Base-by-base conservation (phyloP, 1,140 invertebrate species). In the Rhopalosiphum padi region DNA sequence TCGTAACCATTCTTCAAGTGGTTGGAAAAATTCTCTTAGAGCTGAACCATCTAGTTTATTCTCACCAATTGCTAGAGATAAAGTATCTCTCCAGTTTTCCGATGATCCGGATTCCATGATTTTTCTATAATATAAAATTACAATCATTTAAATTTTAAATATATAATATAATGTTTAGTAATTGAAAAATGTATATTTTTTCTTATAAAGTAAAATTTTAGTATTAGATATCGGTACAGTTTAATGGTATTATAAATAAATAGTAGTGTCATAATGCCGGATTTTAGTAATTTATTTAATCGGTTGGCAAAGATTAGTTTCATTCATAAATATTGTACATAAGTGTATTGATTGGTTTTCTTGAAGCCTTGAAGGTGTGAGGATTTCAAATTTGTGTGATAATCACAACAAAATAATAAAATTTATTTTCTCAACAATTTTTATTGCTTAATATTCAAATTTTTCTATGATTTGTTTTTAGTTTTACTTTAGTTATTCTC, bases 1-100 rank as follows among this genome's bases (percentile, higher is more conserved):
- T 77, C 97, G 96, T 90, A 99, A 96, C 98, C 98, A 99, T 43
- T 98, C 97, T 94, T 98, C 97, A 11, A 99, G 96, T 0, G 99
- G 99, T 35, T 97, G 96, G 96, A 99, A 99, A 95, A 99, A 99
- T 94, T 99, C 97, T 86, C 98, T 95, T n/a, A 99, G 95, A 1
- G 98, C 98, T 55, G 96, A 96, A 30, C 98, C 97, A 95, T 97
- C 97, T 87, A 99, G 95, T 87, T 97, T 96, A 23, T 96, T 96
- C 94, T 98, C 97, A 23, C 98, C 98, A 1, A 97, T 98, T 0
- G 98, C 96, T 94, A 97, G 97, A 94, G 97, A 96, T 83, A 99
- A 96, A 0, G 97, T 97, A 94, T 98, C 97, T 93, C 97, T 97
- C 99, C 99, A 99, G 0, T 98, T 97, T 94, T 96, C 95, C 2